Evolutionary conservation across 2,797 vertebrate genomes (phyloP).

Genomic region (Etheostoma perlongum): DNA sequence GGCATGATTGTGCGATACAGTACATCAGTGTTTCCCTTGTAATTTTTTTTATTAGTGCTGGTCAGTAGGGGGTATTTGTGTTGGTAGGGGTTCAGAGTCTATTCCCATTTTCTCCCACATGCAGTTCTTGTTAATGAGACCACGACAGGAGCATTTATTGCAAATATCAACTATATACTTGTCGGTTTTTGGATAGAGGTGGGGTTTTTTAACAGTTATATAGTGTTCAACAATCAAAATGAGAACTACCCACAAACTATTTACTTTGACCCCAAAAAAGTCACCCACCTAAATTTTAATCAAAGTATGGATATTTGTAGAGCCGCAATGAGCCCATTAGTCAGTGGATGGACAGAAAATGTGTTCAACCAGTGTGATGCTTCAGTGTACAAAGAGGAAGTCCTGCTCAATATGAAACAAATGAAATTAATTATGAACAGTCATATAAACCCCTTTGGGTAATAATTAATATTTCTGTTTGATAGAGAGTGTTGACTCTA

Average conservation of each 20-base stretch:
- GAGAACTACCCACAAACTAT: neutral
- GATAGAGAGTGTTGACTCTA: slow-evolving; percentile 14
- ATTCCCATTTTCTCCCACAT: slow-evolving; percentile 18
- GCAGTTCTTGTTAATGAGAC: slow-evolving; percentile 32
- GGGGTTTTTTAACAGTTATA: neutral
- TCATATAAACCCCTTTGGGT: neutral
- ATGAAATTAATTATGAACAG: neutral
- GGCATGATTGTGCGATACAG: slow-evolving; percentile 16
- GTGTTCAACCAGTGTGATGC: neutral
- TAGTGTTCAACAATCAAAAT: neutral
- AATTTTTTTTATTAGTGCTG: slow-evolving; percentile 20
- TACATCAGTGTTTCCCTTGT: slow-evolving; percentile 30
- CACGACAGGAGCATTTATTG: neutral
- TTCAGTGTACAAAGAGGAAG: slow-evolving; percentile 23
- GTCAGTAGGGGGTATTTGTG: slow-evolving; percentile 16
- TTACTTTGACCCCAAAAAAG: neutral
- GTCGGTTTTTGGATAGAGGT: neutral
- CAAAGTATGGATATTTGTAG: neutral
- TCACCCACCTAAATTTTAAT: neutral
- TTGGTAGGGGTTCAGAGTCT: slow-evolving; percentile 11
- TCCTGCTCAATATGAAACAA: slow-evolving; percentile 5
- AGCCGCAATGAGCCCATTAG: neutral
- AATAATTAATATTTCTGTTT: slow-evolving; percentile 9
- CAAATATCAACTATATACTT: neutral
- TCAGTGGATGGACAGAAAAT: neutral